Evolutionary conservation across 2,113 vertebrate species (phyloP).

Genomic region (Sardina pilchardus): DNA sequence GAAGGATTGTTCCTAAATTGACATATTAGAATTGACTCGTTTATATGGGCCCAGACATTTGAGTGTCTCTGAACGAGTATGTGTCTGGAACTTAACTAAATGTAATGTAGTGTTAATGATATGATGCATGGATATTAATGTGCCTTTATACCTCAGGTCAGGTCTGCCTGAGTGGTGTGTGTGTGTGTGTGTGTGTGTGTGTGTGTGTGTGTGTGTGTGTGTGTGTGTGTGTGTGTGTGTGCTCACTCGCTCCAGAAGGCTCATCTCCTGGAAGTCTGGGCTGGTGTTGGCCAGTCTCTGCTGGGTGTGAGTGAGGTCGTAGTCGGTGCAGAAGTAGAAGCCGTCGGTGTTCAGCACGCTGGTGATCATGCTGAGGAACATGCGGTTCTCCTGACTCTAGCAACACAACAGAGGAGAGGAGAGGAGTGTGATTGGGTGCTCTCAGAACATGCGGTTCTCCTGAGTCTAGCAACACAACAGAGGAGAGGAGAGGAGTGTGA

Average conservation of each 20-base stretch:
- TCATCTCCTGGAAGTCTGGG: slow-evolving; percentile 98
- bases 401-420: neutral
- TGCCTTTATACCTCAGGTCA: neutral
- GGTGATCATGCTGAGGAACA: slow-evolving; percentile 91
- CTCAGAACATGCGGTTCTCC: no score
- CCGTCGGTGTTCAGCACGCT: slow-evolving; percentile 89
- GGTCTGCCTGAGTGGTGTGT: neutral
- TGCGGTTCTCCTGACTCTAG: slow-evolving; percentile 80
- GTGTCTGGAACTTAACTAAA: no score
- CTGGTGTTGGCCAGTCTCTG: slow-evolving; percentile 94
- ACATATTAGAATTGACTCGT: no score
- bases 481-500: no score
- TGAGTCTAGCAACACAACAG: no score
- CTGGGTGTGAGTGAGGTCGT: slow-evolving; percentile 92
- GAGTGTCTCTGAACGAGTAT: no score
- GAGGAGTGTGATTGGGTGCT: no score
- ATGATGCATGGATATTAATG: neutral
- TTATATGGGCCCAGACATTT: no score
- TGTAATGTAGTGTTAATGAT: neutral
- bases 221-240: neutral
- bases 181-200: neutral
- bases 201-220: neutral
- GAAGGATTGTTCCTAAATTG: no score
- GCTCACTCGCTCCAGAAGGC: slow-evolving; percentile 92
- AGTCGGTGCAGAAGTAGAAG: slow-evolving; percentile 95